Conservation (phyloP, 1,140 invertebrate genomes). For the Euwallacea similis region DNA sequence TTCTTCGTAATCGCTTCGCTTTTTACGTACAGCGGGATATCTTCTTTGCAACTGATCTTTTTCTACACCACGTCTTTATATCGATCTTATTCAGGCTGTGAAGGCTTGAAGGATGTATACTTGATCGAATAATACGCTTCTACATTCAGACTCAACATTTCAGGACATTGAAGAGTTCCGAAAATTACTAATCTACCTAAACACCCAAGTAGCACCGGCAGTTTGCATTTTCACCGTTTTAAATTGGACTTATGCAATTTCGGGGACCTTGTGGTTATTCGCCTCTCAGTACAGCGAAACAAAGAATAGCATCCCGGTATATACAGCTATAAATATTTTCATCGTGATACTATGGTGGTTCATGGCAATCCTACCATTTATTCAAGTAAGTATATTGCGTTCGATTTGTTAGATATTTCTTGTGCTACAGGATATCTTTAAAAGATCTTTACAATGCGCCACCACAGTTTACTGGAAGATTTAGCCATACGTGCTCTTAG, state of each 20-base stretch:
- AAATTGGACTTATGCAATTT: slow-evolving; percentile 70
- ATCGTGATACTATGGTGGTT: slow-evolving; percentile 71
- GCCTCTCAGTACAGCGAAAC: slow-evolving; percentile 54
- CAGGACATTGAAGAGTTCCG: slow-evolving; percentile 68
- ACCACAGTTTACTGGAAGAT: too few relatives aligned
- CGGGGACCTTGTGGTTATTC: slow-evolving; percentile 68
- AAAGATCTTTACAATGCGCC: too few relatives aligned
- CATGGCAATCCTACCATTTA: slow-evolving; percentile 68
- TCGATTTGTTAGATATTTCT: too few relatives aligned
- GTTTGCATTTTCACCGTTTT: slow-evolving; percentile 75
- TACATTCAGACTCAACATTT: slow-evolving; percentile 10
- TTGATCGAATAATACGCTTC: too few relatives aligned
- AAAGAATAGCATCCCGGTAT: slow-evolving; percentile 58
- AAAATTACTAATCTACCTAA: slow-evolving; percentile 73
- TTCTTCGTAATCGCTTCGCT: too few relatives aligned
- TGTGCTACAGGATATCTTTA: too few relatives aligned
- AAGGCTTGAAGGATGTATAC: too few relatives aligned
- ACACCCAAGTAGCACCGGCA: slow-evolving; percentile 70
- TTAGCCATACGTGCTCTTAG: too few relatives aligned
- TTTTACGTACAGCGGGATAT: too few relatives aligned
- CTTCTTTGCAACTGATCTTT: too few relatives aligned
- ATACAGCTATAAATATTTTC: slow-evolving; percentile 61
- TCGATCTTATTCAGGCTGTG: too few relatives aligned
- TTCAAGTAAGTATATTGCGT: slow-evolving; percentile 60
- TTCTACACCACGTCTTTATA: too few relatives aligned